These are phyloP conservation scores for Catagonus wagneri DNA, from an alignment of 2,113 vertebrate genomes.

Conservation along the genomic window DNA sequence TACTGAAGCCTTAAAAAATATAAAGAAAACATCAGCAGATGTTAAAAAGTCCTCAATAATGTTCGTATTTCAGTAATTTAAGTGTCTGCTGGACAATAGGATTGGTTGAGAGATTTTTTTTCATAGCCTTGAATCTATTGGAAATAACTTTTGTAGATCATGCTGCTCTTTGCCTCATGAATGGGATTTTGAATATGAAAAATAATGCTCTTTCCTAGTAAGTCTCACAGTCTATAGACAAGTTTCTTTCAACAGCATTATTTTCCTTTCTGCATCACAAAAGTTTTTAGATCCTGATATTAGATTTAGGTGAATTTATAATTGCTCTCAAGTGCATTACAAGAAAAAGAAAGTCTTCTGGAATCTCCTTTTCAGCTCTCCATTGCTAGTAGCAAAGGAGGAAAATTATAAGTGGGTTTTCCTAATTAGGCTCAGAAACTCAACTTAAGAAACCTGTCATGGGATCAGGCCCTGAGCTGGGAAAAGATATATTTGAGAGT, in stretches of 20 bases:
- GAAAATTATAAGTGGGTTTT: constrained; percentile 7
- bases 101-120: constrained; percentile 4
- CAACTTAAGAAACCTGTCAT: background rate
- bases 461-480: background rate
- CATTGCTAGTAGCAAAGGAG: background rate
- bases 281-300: background rate
- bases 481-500: constrained; percentile 6
- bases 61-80: constrained; percentile 43
- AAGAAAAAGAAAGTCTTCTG: background rate
- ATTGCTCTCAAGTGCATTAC: background rate
- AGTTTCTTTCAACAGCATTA: background rate
- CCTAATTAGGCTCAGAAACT: constrained; percentile 22
- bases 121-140: background rate
- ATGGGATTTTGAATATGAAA: background rate
- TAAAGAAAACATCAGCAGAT: constrained; percentile 28
- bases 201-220: background rate
- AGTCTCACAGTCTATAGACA: background rate
- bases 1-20: constrained; percentile 1
- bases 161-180: background rate
- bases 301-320: constrained; percentile 30
- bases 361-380: background rate
- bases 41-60: constrained; percentile 28
- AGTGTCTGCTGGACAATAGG: constrained; percentile 1
- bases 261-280: background rate
- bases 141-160: constrained; percentile 16